phyloP scores from a whole-genome alignment of 2,888 invertebrate genomes.

The Sinelater perroti region DNA sequence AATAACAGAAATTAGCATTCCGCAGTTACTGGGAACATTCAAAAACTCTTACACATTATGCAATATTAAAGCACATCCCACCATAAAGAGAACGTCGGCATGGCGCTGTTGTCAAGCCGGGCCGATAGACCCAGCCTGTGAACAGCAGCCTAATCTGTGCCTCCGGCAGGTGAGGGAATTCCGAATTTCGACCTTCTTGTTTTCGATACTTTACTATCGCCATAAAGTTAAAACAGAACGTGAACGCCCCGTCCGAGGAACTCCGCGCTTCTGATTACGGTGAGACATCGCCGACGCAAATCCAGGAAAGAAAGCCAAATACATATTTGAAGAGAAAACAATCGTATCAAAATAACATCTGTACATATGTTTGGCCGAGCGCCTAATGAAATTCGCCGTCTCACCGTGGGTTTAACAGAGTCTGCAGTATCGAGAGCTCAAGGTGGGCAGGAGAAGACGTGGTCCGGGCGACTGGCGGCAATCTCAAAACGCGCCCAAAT shows the following conservation, averaged over 20 bases:
- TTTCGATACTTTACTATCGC: constrained; percentile 6
- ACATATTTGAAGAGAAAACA: constrained; percentile 19
- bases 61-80: constrained; percentile 16
- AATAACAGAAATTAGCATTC: constrained; percentile 22
- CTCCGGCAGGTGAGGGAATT: no score
- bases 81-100: neutral
- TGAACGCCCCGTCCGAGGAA: neutral
- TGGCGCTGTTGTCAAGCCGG: no score
- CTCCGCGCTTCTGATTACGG: no score
- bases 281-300: no score
- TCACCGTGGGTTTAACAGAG: no score
- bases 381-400: constrained; percentile 12
- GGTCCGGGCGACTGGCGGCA: constrained; percentile 3
- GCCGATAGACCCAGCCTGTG: no score
- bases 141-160: no score
- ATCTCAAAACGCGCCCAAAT: constrained; percentile 5
- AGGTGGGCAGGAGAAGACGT: no score
- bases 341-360: constrained; percentile 36
- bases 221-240: constrained; percentile 15
- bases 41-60: constrained; percentile 9
- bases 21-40: constrained; percentile 7
- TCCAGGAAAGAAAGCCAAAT: no score
- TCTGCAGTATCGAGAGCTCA: no score
- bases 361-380: constrained; percentile 28
- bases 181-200: no score